These are phyloP conservation scores for Goniozus legneri DNA, from an alignment of 1,140 invertebrate genomes.

Conservation along the genomic window DNA sequence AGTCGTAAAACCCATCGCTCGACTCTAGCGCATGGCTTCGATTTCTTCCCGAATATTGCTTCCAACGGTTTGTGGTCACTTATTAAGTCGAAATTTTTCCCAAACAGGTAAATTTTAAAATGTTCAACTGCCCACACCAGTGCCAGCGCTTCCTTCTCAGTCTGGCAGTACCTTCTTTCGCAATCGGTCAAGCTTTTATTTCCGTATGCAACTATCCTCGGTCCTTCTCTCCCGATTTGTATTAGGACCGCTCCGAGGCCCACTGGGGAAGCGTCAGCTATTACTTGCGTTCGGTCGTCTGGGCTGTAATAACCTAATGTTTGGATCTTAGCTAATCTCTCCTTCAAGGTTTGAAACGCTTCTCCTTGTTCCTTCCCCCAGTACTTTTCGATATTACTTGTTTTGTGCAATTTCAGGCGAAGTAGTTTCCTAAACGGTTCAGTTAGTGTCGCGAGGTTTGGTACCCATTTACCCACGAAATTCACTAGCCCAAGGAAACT, in stretches of 20 bases:
- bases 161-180: conserved; percentile 24
- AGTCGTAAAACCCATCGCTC: conserved; percentile 25
- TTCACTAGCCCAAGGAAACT: conserved; percentile 36
- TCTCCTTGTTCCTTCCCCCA: conserved; percentile 11
- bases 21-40: conserved; percentile 22
- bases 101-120: no score
- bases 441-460: conserved; percentile 30
- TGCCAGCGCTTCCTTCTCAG: conserved; percentile 35
- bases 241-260: conserved; percentile 28
- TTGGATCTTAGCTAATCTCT: conserved; percentile 8
- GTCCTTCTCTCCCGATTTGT: conserved; percentile 12
- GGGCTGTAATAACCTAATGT: conserved; percentile 15
- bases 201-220: conserved; percentile 15
- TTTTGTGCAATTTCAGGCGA: conserved; percentile 18
- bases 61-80: conserved; percentile 32
- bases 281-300: conserved; percentile 19
- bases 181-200: conserved; percentile 18
- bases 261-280: conserved; percentile 31
- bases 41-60: conserved; percentile 21
- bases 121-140: no score
- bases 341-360: conserved; percentile 18
- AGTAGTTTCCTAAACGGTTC: conserved; percentile 25
- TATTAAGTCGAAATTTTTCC: conserved; percentile 21
- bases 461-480: conserved; percentile 33
- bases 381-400: background rate